Percentiles rank a stretch among this genome's conserved stretches.
Conservation (phyloP, 2,888 invertebrate genomes). For the Drosophila atripex region DNA sequence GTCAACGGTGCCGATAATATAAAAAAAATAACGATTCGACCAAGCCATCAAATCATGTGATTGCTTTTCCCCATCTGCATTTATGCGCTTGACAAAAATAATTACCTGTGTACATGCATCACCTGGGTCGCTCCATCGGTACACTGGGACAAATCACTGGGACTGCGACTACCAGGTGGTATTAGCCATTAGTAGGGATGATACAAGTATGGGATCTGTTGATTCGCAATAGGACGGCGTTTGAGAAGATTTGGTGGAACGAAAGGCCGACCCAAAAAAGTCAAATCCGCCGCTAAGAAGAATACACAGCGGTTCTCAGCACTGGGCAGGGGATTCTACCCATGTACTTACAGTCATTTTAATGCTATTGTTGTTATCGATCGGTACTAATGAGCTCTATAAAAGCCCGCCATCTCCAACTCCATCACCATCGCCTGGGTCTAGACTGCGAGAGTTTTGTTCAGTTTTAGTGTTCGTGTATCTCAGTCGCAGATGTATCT, state of each 20-base stretch:
- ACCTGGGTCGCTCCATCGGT: slow-evolving; percentile 13
- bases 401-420: slow-evolving; percentile 40
- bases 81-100: slow-evolving; percentile 70
- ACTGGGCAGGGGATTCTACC: not conserved
- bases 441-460: not conserved
- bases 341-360: slow-evolving; percentile 46
- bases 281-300: not conserved
- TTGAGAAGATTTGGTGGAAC: too few species aligned
- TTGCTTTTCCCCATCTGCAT: slow-evolving; percentile 57
- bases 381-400: slow-evolving; percentile 65
- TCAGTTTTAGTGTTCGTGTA: slow-evolving; percentile 19
- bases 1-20: not conserved
- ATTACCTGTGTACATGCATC: slow-evolving; percentile 57
- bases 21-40: slow-evolving; percentile 55
- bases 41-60: slow-evolving; percentile 70
- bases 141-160: too few species aligned
- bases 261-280: not conserved
- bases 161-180: too few species aligned
- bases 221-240: too few species aligned
- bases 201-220: too few species aligned
- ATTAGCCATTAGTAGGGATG: too few species aligned
- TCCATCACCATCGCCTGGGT: not conserved
- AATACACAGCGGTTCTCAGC: not conserved
- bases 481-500: slow-evolving; percentile 12
- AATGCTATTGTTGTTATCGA: slow-evolving; percentile 62